A percentile compares a stretch with the other conserved stretches of the same genome.
phyloP scores from a whole-genome alignment of 2,797 vertebrate species.

The Hypotaenidia okinawae region DNA sequence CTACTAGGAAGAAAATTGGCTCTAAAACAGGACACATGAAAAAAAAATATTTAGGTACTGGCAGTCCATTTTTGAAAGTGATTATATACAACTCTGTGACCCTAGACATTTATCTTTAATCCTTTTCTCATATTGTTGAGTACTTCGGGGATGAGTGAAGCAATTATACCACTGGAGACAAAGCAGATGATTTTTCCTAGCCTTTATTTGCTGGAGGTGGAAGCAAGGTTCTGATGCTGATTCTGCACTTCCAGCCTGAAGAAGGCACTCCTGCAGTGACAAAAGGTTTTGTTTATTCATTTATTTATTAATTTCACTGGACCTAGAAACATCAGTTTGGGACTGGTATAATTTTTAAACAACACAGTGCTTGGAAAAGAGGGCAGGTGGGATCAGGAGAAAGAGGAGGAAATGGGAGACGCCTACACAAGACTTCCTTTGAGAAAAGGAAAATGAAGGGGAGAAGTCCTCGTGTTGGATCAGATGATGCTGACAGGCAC shows the following conservation, averaged over 20 bases:
- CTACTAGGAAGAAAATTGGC: too few species aligned
- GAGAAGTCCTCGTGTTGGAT: rapidly evolving
- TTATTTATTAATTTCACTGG: neutral
- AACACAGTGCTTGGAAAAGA: neutral
- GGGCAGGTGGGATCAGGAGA: neutral
- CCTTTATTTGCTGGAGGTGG: neutral
- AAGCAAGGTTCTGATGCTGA: rapidly evolving
- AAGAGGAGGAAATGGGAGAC: neutral
- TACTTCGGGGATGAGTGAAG: neutral
- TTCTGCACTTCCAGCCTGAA: neutral
- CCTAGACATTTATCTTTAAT: neutral
- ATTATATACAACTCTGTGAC: neutral
- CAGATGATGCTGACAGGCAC: neutral
- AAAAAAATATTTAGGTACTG: neutral
- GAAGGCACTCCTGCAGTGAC: neutral
- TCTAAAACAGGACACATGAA: neutral
- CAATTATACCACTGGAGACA: neutral
- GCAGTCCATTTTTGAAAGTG: neutral
- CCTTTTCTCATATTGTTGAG: neutral
- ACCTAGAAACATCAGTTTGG: neutral
- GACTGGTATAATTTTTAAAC: neutral
- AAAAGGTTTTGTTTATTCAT: neutral
- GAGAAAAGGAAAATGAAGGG: neutral
- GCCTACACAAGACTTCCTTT: neutral
- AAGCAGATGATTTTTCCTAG: neutral